Evolutionary conservation across 2,888 invertebrate genomes (phyloP).

Genomic region (Platycheirus rosarum): DNA sequence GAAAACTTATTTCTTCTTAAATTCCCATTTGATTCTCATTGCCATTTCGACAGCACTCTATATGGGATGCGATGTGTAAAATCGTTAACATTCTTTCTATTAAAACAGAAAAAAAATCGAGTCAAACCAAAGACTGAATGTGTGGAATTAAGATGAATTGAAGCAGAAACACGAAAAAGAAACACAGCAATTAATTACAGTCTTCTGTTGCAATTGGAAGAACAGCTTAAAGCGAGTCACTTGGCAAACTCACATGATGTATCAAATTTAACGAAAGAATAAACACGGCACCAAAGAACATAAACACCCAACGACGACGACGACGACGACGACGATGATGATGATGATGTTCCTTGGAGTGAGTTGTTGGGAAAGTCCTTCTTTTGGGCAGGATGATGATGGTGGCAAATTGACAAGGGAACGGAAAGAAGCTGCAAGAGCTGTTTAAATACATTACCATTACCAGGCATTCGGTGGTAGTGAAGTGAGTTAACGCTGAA

Average conservation of each 20-base stretch:
- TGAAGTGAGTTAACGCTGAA: conserved; percentile 49
- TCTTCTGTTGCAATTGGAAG: conserved; percentile 43
- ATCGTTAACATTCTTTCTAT: conserved; percentile 4
- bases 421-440: not conserved
- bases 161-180: conserved; percentile 42
- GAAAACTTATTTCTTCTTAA: conserved; percentile 43
- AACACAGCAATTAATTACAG: conserved; percentile 60
- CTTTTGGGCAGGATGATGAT: not conserved
- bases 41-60: conserved; percentile 5
- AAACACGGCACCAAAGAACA: conserved; percentile 52
- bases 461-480: conserved; percentile 24
- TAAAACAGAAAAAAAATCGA: not conserved
- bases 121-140: not conserved
- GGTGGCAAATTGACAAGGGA: not conserved
- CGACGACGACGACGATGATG: too few species aligned
- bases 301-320: conserved; percentile 35
- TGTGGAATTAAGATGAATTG: conserved; percentile 34
- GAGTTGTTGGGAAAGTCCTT: not conserved
- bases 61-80: conserved; percentile 5
- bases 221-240: conserved; percentile 58
- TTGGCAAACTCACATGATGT: conserved; percentile 61
- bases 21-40: conserved; percentile 60
- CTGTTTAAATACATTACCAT: conserved; percentile 43
- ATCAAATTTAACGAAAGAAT: conserved; percentile 69
- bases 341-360: not conserved